Conservation (phyloP, 2,113 vertebrate genomes). For the Agapornis roseicollis region DNA sequence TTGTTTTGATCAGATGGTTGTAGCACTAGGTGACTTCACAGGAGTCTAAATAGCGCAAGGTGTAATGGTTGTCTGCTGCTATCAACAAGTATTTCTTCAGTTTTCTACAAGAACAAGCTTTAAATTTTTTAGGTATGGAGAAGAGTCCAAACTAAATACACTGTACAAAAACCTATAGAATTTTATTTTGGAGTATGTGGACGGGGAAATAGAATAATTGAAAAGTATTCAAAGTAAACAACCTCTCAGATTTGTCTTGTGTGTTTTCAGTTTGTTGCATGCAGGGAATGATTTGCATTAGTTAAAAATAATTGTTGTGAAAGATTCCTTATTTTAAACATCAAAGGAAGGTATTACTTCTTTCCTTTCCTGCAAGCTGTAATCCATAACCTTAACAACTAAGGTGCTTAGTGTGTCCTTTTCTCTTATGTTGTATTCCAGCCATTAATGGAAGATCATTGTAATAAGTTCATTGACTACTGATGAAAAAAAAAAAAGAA, state of each 20-base stretch:
- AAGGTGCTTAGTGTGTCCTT: neutral
- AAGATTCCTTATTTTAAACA: neutral
- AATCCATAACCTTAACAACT: neutral
- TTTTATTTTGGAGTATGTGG: neutral
- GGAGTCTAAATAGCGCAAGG: neutral
- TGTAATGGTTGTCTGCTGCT: neutral
- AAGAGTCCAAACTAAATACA: neutral
- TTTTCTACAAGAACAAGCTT: neutral
- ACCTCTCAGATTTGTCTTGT: neutral
- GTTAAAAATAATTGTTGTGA: neutral
- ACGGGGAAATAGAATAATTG: neutral
- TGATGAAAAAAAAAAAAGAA: neutral
- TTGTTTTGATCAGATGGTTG: neutral
- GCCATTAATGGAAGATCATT: neutral
- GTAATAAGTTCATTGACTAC: neutral
- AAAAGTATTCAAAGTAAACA: conserved; percentile 7
- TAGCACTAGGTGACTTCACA: neutral
- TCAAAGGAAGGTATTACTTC: neutral
- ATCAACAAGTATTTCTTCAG: neutral
- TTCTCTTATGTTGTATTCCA: neutral
- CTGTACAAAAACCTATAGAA: neutral
- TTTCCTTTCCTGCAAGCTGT: neutral
- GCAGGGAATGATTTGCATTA: neutral
- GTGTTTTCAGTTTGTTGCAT: neutral
- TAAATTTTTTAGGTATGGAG: neutral